Percentiles rank a stretch among this genome's conserved stretches.
Evolutionary conservation across 2,888 invertebrate genomes (phyloP).

Genomic region (Pandemis cinnamomeana): DNA sequence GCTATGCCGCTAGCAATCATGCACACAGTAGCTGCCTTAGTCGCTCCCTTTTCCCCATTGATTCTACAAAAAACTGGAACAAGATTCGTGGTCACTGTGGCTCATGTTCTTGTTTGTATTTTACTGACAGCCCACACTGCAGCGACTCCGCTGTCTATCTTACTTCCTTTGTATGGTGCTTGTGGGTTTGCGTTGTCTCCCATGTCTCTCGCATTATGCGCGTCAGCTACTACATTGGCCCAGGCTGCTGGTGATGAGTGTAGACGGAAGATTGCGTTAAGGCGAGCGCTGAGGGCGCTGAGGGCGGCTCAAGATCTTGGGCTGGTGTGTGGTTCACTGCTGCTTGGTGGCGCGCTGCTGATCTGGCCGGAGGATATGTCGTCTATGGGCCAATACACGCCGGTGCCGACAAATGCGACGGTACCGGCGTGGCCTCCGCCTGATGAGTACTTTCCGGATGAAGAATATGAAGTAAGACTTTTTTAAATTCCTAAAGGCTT

Average conservation of each 20-base stretch:
- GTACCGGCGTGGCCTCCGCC: slow-evolving; percentile 72
- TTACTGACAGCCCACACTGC: slow-evolving; percentile 85
- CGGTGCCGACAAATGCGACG: slow-evolving; percentile 65
- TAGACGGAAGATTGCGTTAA: slow-evolving; percentile 68
- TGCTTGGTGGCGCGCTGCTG: slow-evolving; percentile 79
- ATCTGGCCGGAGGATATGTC: slow-evolving; percentile 76
- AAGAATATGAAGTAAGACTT: slow-evolving; percentile 80
- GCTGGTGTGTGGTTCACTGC: slow-evolving; percentile 70
- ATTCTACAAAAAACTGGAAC: slow-evolving; percentile 76
- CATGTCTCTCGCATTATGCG: slow-evolving; percentile 83
- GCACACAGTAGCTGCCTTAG: slow-evolving; percentile 85
- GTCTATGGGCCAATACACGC: slow-evolving; percentile 73
- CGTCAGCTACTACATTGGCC: slow-evolving; percentile 84
- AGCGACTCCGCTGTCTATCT: slow-evolving; percentile 67
- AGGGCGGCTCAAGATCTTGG: slow-evolving; percentile 79
- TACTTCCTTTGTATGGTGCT: slow-evolving; percentile 71
- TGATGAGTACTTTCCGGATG: slow-evolving; percentile 83
- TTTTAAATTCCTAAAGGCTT: background rate
- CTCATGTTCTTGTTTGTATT: slow-evolving; percentile 83
- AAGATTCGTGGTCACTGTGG: slow-evolving; percentile 71
- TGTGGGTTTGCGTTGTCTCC: slow-evolving; percentile 85
- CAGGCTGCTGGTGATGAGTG: slow-evolving; percentile 80
- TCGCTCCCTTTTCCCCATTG: slow-evolving; percentile 77
- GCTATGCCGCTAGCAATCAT: slow-evolving; percentile 86
- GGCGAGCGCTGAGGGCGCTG: slow-evolving; percentile 73